A percentile compares a stretch with the other conserved stretches of the same genome.
Evolutionary conservation across 1,140 invertebrate species (phyloP).

Genomic region (Coenobita brevimanus): DNA sequence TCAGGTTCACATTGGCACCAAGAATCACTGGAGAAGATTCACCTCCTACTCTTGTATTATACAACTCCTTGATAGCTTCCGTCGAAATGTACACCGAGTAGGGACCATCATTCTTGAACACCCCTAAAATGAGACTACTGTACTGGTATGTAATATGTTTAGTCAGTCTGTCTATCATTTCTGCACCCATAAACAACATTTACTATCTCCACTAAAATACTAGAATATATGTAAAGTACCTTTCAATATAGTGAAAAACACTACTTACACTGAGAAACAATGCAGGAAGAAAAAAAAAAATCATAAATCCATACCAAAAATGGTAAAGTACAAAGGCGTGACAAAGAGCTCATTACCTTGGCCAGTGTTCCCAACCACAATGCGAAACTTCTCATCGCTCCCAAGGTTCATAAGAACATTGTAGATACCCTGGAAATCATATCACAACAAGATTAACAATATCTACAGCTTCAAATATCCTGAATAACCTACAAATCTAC

Average conservation of each 20-base stretch:
- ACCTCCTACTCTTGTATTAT: constrained; percentile 13
- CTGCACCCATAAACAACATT: too few species aligned
- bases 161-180: too few species aligned
- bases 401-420: constrained; percentile 3
- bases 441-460: too few species aligned
- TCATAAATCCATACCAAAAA: too few species aligned
- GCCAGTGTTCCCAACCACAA: constrained; percentile 65
- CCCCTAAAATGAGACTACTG: constrained; percentile 70
- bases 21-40: constrained; percentile 36
- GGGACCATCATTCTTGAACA: constrained; percentile 73
- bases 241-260: too few species aligned
- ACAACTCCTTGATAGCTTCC: constrained; percentile 71
- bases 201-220: too few species aligned
- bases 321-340: neutral
- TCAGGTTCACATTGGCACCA: constrained; percentile 69
- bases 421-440: constrained; percentile 43
- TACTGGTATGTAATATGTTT: too few species aligned
- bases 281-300: too few species aligned
- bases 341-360: constrained; percentile 15
- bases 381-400: constrained; percentile 12
- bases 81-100: constrained; percentile 73
- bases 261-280: too few species aligned
- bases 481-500: too few species aligned
- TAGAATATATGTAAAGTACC: too few species aligned
- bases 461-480: too few species aligned